phyloP scores from a whole-genome alignment of 2,113 vertebrate species.

The Daubentonia madagascariensis region DNA sequence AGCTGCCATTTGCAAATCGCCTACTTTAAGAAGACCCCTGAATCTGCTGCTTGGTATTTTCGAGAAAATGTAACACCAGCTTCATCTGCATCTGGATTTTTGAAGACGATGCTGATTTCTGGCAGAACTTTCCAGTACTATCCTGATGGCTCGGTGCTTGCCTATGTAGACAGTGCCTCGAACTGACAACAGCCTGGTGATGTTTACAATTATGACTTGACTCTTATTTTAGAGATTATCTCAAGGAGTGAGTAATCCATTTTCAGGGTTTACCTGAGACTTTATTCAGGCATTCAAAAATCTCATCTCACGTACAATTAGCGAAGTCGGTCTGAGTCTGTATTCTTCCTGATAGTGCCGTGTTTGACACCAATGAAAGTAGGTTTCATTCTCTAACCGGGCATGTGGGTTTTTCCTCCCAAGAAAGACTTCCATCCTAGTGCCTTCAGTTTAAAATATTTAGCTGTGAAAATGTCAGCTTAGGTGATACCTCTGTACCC shows the following conservation, averaged over 20 bases:
- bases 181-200: too few relatives aligned
- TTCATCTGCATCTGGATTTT: neutral
- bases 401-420: neutral
- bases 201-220: neutral
- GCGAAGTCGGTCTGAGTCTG: neutral
- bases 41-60: neutral
- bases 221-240: neutral
- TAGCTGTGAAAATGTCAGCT: neutral
- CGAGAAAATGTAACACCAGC: neutral
- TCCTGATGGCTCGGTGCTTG: neutral
- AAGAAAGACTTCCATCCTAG: fast-evolving
- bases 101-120: neutral
- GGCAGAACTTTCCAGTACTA: too few relatives aligned
- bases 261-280: neutral
- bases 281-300: neutral
- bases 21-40: constrained; percentile 38
- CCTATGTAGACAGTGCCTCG: fast-evolving
- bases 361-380: fast-evolving
- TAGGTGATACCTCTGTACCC: neutral
- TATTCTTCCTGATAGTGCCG: fast-evolving
- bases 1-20: constrained; percentile 65
- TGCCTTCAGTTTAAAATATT: neutral
- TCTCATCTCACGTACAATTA: fast-evolving
- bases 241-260: neutral
- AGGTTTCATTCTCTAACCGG: too few relatives aligned